Evolutionary conservation across 2,797 vertebrate species (phyloP).

Genomic region (Sebastolobus altivelis): DNA sequence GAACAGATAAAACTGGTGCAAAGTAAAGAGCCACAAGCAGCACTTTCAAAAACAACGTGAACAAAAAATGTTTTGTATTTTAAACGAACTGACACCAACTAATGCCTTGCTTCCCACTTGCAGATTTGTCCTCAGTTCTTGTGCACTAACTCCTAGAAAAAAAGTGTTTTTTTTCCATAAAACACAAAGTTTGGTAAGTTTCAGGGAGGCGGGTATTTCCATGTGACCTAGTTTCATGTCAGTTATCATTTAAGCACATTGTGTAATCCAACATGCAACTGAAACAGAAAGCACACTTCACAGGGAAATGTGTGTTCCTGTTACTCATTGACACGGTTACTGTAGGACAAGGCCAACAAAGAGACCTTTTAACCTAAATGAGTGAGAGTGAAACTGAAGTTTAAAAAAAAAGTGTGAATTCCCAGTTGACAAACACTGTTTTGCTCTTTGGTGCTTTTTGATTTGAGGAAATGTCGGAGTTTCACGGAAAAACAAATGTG

Average conservation of each 20-base stretch:
- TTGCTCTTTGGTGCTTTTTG: background rate
- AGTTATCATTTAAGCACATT: background rate
- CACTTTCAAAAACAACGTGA: background rate
- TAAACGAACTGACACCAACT: constrained; percentile 30
- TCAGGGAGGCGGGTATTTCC: background rate
- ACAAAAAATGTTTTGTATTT: background rate
- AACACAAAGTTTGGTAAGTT: background rate
- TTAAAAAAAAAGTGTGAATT: background rate
- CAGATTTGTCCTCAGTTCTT: background rate
- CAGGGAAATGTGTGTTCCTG: background rate
- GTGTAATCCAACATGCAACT: constrained; percentile 5
- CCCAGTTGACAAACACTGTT: background rate
- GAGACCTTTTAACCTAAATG: background rate
- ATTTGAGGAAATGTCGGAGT: constrained; percentile 1
- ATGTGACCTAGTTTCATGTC: constrained; percentile 17
- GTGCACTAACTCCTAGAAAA: background rate
- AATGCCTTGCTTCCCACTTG: background rate
- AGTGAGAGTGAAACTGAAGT: constrained; percentile 12
- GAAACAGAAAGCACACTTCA: constrained; percentile 46
- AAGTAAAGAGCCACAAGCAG: background rate
- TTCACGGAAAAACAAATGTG: background rate
- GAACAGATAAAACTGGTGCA: background rate
- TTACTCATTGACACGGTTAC: constrained; percentile 33
- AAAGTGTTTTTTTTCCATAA: background rate
- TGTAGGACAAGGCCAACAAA: background rate